These are phyloP conservation scores for Dromius quadrimaculatus DNA, from an alignment of 2,888 invertebrate species.

Conservation along the genomic window DNA sequence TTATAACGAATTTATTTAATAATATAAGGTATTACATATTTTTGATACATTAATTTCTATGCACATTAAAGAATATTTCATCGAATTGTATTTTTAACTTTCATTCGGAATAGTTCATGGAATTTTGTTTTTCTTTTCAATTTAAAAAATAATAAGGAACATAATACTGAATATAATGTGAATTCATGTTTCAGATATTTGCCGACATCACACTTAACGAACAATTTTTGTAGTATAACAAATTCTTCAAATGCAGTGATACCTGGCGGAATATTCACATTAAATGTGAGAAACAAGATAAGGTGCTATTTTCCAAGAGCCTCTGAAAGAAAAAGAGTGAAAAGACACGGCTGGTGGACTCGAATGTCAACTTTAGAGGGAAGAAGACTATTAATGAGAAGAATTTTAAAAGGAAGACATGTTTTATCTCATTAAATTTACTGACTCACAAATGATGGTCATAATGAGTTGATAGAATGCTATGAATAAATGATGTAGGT, in stretches of 20 bases:
- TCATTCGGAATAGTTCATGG: no score
- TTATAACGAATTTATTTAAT: constrained; percentile 10
- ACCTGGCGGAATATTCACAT: constrained; percentile 61
- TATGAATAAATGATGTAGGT: no score
- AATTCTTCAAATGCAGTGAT: constrained; percentile 4
- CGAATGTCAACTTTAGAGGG: constrained; percentile 79
- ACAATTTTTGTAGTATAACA: not conserved
- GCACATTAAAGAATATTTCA: no score
- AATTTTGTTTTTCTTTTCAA: not conserved
- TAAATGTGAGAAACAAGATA: constrained; percentile 67
- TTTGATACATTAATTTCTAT: not conserved
- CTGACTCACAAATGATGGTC: no score
- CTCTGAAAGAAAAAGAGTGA: constrained; percentile 78
- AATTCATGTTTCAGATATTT: constrained; percentile 13
- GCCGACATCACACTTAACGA: not conserved
- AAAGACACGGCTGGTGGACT: constrained; percentile 77
- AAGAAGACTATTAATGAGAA: constrained; percentile 79
- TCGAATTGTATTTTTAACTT: no score
- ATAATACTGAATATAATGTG: not conserved
- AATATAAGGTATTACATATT: not conserved
- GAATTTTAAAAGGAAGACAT: constrained; percentile 80
- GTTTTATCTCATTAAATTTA: constrained; percentile 76
- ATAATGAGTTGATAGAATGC: no score
- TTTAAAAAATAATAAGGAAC: not conserved
- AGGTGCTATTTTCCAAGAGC: constrained; percentile 82